A percentile compares a stretch with the other conserved stretches of the same genome.
These are phyloP conservation scores for Andrena flavipes DNA, from an alignment of 2,888 invertebrate genomes.

Conservation along the genomic window DNA sequence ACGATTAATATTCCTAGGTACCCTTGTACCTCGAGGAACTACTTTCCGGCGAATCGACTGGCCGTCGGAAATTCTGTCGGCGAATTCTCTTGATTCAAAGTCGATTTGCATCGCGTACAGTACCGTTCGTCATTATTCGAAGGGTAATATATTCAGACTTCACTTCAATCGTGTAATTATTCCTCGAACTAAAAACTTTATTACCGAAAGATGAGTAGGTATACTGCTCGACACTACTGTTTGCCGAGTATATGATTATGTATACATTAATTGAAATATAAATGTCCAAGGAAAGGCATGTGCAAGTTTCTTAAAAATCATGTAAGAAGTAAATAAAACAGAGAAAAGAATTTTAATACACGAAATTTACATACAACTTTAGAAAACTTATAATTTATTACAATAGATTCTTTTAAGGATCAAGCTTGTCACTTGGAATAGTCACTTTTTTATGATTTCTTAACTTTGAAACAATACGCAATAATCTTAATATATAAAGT, in stretches of 20 bases:
- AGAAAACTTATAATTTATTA: no score
- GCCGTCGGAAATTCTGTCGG: slow-evolving; percentile 29
- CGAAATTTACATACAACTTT: no score
- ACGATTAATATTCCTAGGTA: slow-evolving; percentile 63
- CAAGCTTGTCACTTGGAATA: no score
- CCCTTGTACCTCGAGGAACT: not conserved
- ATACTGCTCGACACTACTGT: not conserved
- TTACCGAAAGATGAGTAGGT: not conserved
- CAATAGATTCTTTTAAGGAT: no score
- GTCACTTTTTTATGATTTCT: no score
- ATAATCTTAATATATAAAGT: no score
- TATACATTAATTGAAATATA: no score
- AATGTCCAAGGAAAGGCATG: no score
- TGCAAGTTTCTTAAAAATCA: no score
- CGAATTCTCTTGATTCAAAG: slow-evolving; percentile 9
- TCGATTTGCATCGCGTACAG: not conserved
- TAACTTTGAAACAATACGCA: no score
- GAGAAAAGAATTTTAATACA: no score
- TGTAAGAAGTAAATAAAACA: no score
- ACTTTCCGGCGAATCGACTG: slow-evolving; percentile 11
- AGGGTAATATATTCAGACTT: not conserved
- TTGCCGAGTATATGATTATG: not conserved
- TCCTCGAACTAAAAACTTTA: not conserved
- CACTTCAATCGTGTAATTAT: not conserved
- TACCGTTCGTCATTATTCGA: not conserved